Evolutionary conservation across 53 echinoderm and acorn worm species (phyloP).

Genomic region (Apostichopus leukothele): DNA sequence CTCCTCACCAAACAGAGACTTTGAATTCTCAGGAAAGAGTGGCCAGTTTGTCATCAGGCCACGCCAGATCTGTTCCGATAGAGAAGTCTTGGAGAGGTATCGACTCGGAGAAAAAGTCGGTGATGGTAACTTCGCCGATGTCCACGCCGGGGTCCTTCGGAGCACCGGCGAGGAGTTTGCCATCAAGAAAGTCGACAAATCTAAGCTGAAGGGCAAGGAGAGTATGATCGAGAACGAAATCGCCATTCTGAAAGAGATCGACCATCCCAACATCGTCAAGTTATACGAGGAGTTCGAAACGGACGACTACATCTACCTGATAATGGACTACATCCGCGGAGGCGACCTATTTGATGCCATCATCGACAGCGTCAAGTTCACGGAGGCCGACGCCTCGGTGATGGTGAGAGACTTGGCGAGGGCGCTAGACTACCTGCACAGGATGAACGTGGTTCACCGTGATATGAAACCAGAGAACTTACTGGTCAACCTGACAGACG

Average conservation of each 20-base stretch:
- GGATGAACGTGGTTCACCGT: constrained; percentile 84
- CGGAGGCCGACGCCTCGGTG: constrained; percentile 85
- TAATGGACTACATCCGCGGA: constrained; percentile 91
- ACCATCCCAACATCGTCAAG: constrained; percentile 87
- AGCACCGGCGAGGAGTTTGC: constrained; percentile 77
- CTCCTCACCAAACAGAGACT: constrained; percentile 31
- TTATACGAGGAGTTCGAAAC: constrained; percentile 95
- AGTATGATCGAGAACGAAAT: constrained; percentile 98
- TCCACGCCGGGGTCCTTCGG: constrained; percentile 74
- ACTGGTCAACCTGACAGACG: constrained; percentile 68
- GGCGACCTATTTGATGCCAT: constrained; percentile 98
- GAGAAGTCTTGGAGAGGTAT: constrained; percentile 77
- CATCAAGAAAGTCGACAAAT: constrained; percentile 93
- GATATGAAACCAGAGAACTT: constrained; percentile 97
- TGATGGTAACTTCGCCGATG: constrained; percentile 96
- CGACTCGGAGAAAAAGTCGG: constrained; percentile 85
- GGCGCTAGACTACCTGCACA: constrained; percentile 82
- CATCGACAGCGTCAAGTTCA: constrained; percentile 98
- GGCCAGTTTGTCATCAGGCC: constrained; percentile 56
- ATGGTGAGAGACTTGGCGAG: constrained; percentile 84
- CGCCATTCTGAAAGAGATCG: constrained; percentile 87
- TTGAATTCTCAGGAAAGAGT: constrained; percentile 39
- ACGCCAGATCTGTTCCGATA: constrained; percentile 61
- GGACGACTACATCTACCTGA: constrained; percentile 76
- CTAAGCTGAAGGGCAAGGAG: constrained; percentile 86